phyloP scores from a whole-genome alignment of 2,113 vertebrate species.

The Ciconia boyciana region DNA sequence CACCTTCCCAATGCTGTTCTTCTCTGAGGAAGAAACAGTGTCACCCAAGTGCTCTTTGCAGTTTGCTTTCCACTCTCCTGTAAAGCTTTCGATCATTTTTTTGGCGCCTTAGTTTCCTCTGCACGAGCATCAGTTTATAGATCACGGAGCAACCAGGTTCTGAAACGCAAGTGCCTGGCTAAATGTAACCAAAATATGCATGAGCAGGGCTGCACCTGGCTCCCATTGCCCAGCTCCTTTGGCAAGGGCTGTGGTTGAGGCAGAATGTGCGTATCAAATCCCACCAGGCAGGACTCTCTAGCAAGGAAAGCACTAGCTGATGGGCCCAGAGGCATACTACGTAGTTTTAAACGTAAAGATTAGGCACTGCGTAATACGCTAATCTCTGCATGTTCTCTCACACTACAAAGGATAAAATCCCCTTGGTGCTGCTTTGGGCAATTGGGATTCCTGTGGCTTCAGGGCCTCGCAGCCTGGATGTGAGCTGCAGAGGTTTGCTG shows the following conservation, averaged over 20 bases:
- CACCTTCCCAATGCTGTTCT: rapidly evolving
- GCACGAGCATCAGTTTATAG: not conserved
- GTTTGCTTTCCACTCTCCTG: not conserved
- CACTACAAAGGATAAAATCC: not conserved
- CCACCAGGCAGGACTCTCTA: not conserved
- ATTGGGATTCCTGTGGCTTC: not conserved
- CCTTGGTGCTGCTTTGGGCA: not conserved
- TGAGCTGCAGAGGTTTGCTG: not conserved
- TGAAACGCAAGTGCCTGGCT: not conserved
- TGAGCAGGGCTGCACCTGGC: not conserved
- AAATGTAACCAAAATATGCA: not conserved
- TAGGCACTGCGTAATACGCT: not conserved
- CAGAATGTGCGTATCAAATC: not conserved
- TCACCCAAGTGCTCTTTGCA: not conserved
- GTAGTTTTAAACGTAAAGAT: not conserved
- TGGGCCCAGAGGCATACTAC: rapidly evolving
- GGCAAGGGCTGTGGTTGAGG: not conserved
- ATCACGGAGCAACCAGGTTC: not conserved
- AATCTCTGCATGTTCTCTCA: not conserved
- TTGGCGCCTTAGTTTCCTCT: not conserved
- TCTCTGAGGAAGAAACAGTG: not conserved
- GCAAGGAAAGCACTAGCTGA: not conserved
- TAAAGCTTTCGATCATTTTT: not conserved
- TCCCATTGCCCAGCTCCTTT: not conserved
- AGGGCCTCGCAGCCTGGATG: not conserved